These are phyloP conservation scores for Ailuropoda melanoleuca DNA, from an alignment of 2,113 vertebrate species.

Conservation along the genomic window DNA sequence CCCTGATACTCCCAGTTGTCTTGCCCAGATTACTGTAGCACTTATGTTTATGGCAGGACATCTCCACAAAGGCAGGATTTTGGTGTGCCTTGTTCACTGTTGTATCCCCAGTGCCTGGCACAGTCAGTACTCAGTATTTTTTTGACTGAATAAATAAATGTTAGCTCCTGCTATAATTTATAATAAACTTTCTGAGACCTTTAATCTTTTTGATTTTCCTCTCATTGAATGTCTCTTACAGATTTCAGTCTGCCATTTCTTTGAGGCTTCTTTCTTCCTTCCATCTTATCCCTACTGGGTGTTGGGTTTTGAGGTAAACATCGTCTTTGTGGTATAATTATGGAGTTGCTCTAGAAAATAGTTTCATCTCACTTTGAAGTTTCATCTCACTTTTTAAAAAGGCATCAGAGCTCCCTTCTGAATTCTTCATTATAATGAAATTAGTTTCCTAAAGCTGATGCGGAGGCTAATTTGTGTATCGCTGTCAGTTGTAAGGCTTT, in stretches of 20 bases:
- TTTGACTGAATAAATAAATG: not conserved
- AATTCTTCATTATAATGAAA: slow-evolving; percentile 48
- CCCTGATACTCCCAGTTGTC: not conserved
- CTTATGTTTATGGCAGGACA: not conserved
- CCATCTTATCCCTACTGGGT: not conserved
- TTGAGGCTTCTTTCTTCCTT: not conserved
- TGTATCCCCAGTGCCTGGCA: not conserved
- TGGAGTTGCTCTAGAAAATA: not conserved
- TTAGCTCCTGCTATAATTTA: not conserved
- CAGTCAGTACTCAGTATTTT: not conserved
- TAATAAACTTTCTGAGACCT: not conserved
- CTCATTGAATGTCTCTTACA: not conserved
- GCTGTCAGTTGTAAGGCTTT: slow-evolving; percentile 58
- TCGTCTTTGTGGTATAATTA: slow-evolving; percentile 12
- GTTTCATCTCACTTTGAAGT: slow-evolving; percentile 63
- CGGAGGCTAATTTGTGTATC: slow-evolving; percentile 54
- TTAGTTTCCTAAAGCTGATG: slow-evolving; percentile 62
- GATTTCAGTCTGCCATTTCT: not conserved
- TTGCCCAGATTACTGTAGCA: no score
- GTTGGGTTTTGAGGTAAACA: not conserved
- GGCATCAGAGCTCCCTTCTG: slow-evolving; percentile 27
- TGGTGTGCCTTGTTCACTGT: not conserved
- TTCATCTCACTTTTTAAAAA: slow-evolving; percentile 51
- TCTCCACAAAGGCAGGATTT: not conserved
- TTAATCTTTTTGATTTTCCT: not conserved